phyloP scores from a whole-genome alignment of 2,888 invertebrate species.

The Creontiades dilutus region DNA sequence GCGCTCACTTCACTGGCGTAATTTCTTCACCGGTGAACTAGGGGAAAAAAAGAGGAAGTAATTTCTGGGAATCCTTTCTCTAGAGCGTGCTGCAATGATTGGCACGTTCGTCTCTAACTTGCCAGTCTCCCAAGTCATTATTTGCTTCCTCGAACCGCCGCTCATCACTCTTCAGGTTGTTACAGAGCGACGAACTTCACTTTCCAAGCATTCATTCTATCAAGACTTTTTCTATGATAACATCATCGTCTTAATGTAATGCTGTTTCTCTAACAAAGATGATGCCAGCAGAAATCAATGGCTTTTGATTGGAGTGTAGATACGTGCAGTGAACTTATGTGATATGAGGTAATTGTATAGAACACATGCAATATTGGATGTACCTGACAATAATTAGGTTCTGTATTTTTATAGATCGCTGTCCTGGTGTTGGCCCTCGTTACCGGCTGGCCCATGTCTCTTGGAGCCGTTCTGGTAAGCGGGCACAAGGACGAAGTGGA shows the following conservation, averaged over 20 bases:
- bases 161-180: background rate
- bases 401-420: constrained; percentile 3
- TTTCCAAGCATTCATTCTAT: no score
- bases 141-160: background rate
- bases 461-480: background rate
- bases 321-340: no score
- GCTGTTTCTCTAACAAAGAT: no score
- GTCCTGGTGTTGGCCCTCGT: constrained; percentile 5
- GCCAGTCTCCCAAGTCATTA: background rate
- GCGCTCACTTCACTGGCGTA: background rate
- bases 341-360: no score
- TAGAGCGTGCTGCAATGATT: background rate
- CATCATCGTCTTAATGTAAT: no score
- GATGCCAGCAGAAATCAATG: no score
- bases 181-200: no score
- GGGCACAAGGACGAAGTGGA: constrained; percentile 52
- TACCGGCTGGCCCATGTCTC: background rate
- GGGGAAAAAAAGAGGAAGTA: constrained; percentile 2
- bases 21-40: background rate
- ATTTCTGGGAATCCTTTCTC: constrained; percentile 39
- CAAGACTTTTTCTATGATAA: no score
- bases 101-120: background rate
- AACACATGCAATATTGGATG: no score
- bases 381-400: background rate
- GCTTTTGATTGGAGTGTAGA: no score